phyloP scores from a whole-genome alignment of 2,888 invertebrate genomes.

The Panorpa germanica region DNA sequence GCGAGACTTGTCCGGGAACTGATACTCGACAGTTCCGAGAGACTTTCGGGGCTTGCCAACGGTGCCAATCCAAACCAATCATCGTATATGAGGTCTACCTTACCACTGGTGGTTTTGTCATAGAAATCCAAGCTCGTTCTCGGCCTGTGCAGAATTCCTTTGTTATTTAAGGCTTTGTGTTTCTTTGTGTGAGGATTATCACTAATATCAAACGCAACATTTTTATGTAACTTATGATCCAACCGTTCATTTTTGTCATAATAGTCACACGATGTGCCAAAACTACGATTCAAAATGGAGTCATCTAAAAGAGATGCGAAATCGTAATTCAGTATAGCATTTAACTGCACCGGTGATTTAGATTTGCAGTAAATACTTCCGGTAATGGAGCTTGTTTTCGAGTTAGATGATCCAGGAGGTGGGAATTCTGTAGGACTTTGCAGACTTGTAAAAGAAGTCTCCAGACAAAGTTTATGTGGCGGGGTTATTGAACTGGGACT shows the following conservation, averaged over 20 bases:
- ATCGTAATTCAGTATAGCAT: constrained; percentile 24
- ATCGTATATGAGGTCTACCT: constrained; percentile 34
- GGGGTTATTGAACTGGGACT: constrained; percentile 31
- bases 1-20: constrained; percentile 45
- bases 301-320: constrained; percentile 24
- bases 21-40: constrained; percentile 64
- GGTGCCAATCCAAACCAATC: constrained; percentile 56
- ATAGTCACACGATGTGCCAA: too few relatives aligned
- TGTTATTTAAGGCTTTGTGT: too few relatives aligned
- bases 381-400: constrained; percentile 11
- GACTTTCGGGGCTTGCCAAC: constrained; percentile 62
- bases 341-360: constrained; percentile 17
- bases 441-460: constrained; percentile 57
- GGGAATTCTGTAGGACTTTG: constrained; percentile 28
- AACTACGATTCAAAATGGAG: constrained; percentile 11
- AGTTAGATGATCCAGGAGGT: constrained; percentile 9
- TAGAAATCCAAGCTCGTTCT: constrained; percentile 10
- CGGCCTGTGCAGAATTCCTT: too few relatives aligned
- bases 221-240: constrained; percentile 13
- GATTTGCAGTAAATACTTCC: constrained; percentile 12
- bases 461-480: constrained; percentile 41
- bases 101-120: constrained; percentile 17
- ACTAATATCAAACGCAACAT: constrained; percentile 21
- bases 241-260: neutral
- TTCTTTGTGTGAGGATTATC: too few relatives aligned